Evolutionary conservation across 2,113 vertebrate species (phyloP).

Genomic region (Tetrao urogallus): DNA sequence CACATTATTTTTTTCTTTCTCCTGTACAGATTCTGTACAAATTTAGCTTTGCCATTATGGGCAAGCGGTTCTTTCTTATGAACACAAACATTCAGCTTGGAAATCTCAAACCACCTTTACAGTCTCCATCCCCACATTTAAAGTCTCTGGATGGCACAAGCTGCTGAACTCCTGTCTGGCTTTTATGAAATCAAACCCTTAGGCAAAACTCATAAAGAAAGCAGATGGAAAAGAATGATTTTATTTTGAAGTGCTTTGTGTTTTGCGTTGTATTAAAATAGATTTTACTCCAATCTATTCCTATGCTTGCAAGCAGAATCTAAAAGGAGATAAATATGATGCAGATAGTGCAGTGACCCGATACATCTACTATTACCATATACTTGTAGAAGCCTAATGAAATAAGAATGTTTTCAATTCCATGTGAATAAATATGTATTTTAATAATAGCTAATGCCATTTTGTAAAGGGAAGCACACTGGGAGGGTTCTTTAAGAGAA

Average conservation of each 20-base stretch:
- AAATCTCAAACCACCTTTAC: conserved; percentile 8
- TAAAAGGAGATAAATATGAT: conserved; percentile 18
- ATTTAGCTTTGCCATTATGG: not conserved
- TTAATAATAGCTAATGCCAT: conserved; percentile 52
- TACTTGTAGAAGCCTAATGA: conserved; percentile 25
- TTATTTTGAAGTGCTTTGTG: not conserved
- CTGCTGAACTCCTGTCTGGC: not conserved
- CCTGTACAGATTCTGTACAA: not conserved
- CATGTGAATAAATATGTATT: conserved; percentile 57
- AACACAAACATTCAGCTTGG: not conserved
- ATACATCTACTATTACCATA: not conserved
- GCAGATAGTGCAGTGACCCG: not conserved
- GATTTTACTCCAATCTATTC: not conserved
- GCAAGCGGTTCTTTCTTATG: not conserved
- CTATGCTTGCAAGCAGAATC: not conserved
- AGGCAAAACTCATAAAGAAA: not conserved
- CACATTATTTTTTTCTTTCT: not conserved
- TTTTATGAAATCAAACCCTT: conserved; percentile 44
- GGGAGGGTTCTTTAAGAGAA: conserved; percentile 11
- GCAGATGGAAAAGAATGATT: not conserved
- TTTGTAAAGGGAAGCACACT: conserved; percentile 24
- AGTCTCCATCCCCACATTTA: not conserved
- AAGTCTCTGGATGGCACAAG: not conserved
- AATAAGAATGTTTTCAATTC: conserved; percentile 35
- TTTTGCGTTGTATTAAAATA: conserved; percentile 7